These are phyloP conservation scores for Steromphala cineraria DNA, from an alignment of 2,888 invertebrate species.

Conservation along the genomic window DNA sequence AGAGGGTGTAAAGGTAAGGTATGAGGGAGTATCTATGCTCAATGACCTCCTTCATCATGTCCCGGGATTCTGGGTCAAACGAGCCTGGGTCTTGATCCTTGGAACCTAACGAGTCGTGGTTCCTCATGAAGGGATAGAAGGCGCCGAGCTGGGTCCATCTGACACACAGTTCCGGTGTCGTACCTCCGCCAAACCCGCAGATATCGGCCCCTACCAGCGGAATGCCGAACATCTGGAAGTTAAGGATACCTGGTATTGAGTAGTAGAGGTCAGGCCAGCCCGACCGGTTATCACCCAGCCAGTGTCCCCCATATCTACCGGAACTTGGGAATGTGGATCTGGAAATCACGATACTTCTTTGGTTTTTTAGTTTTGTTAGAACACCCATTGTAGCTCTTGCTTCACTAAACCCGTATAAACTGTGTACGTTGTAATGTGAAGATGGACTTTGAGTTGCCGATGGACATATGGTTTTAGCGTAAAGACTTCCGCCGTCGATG, in stretches of 20 bases:
- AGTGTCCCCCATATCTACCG: constrained; percentile 66
- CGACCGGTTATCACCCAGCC: constrained; percentile 70
- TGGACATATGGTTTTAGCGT: constrained; percentile 63
- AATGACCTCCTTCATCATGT: constrained; percentile 63
- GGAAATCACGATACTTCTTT: constrained; percentile 79
- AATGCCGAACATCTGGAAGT: constrained; percentile 77
- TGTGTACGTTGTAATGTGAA: constrained; percentile 70
- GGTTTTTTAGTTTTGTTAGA: background rate
- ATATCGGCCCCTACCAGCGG: constrained; percentile 73
- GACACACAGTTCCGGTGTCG: constrained; percentile 71
- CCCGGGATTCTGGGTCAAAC: constrained; percentile 82
- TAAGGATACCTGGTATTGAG: constrained; percentile 80
- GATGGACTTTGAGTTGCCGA: constrained; percentile 60
- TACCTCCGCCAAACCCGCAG: constrained; percentile 70
- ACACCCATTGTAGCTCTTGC: constrained; percentile 49
- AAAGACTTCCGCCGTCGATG: constrained; percentile 52
- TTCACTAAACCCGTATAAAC: constrained; percentile 67
- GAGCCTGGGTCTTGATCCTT: constrained; percentile 88
- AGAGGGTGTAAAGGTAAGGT: constrained; percentile 76
- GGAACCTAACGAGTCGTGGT: constrained; percentile 63
- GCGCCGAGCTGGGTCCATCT: constrained; percentile 74
- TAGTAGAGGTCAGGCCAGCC: constrained; percentile 73
- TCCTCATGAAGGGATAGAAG: constrained; percentile 74
- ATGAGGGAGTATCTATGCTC: constrained; percentile 75
- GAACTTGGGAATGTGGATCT: constrained; percentile 69